Percentiles rank a stretch among this genome's conserved stretches.
phyloP scores from a whole-genome alignment of 2,113 vertebrate genomes.

The Nibea albiflora region DNA sequence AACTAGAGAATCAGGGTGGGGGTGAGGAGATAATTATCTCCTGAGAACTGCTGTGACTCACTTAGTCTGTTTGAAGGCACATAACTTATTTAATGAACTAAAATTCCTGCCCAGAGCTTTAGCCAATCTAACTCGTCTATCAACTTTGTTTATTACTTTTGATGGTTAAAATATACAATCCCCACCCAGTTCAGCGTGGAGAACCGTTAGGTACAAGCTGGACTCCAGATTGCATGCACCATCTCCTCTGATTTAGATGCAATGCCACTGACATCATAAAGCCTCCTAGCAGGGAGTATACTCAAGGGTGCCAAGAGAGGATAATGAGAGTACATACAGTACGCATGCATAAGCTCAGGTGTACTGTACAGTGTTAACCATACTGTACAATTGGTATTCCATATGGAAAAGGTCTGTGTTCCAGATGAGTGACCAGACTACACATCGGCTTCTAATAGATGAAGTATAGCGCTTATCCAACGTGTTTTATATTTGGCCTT shows the following conservation, averaged over 20 bases:
- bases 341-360: background rate
- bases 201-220: background rate
- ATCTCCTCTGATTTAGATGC: conserved; percentile 41
- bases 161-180: conserved; percentile 58
- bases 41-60: conserved; percentile 36
- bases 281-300: conserved; percentile 20
- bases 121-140: conserved; percentile 49
- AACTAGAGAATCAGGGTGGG: conserved; percentile 1
- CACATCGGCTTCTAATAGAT: too few relatives aligned
- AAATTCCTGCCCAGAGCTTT: conserved; percentile 46
- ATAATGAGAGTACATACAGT: background rate
- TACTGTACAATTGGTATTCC: background rate
- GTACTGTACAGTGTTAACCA: background rate
- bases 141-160: conserved; percentile 70
- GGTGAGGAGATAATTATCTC: conserved; percentile 51
- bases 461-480: too few relatives aligned
- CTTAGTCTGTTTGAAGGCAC: conserved; percentile 58
- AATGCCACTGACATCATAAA: conserved; percentile 31
- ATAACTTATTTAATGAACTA: conserved; percentile 52
- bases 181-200: conserved; percentile 30
- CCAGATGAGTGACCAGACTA: too few relatives aligned
- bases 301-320: conserved; percentile 4
- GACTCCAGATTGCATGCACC: conserved; percentile 21
- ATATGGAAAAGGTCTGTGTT: background rate
- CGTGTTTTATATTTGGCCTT: too few relatives aligned